Conservation (phyloP, 2,888 invertebrate genomes). For the Athalia rosae region DNA sequence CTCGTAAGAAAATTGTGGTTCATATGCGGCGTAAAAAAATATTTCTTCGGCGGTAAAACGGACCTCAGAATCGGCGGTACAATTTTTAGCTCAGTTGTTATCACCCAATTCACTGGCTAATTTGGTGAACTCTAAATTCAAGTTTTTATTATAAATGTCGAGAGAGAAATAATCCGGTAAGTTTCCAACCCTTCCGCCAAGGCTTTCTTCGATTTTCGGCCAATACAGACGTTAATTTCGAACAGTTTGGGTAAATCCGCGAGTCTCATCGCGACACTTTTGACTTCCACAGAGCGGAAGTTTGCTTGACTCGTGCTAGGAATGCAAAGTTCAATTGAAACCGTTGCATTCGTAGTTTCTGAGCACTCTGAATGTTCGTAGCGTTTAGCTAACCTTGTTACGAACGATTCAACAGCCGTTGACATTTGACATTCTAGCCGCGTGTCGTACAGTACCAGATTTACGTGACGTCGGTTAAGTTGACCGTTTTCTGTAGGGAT, state of each 20-base stretch:
- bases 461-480: conserved; percentile 30
- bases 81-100: too few relatives aligned
- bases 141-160: too few relatives aligned
- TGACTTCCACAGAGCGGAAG: conserved; percentile 38
- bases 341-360: conserved; percentile 41
- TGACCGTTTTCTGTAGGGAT: conserved; percentile 5
- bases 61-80: too few relatives aligned
- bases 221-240: conserved; percentile 26
- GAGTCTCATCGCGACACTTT: conserved; percentile 26
- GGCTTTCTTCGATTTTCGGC: conserved; percentile 16
- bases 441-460: conserved; percentile 23
- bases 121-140: too few relatives aligned
- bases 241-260: conserved; percentile 5
- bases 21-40: too few relatives aligned
- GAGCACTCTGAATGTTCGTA: conserved; percentile 31
- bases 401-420: conserved; percentile 37
- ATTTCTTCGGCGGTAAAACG: too few relatives aligned
- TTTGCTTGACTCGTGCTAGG: conserved; percentile 32
- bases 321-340: conserved; percentile 41
- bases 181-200: conserved; percentile 16
- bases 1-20: too few relatives aligned
- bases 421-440: conserved; percentile 34
- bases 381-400: conserved; percentile 41
- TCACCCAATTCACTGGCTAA: too few relatives aligned
- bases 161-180: too few relatives aligned